Percentiles rank a stretch among this genome's conserved stretches.
These are phyloP conservation scores for Sthenelais limicola DNA, from an alignment of 2,888 invertebrate genomes.

Conservation along the genomic window DNA sequence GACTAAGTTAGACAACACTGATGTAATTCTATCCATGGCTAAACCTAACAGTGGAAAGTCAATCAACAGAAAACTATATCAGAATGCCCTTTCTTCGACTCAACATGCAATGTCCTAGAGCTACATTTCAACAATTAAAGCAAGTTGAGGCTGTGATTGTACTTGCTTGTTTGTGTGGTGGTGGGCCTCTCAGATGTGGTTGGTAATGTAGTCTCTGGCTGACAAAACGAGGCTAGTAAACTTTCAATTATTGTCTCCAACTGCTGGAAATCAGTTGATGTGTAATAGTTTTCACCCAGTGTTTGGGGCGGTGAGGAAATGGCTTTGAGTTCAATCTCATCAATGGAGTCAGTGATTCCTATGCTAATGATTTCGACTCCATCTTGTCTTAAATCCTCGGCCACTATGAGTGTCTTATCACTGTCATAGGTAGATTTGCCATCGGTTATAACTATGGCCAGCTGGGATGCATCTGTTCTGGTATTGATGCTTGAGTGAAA, in stretches of 20 bases:
- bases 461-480: constrained; percentile 10
- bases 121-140: too few relatives aligned
- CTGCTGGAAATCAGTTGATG: constrained; percentile 13
- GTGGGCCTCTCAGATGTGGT: too few relatives aligned
- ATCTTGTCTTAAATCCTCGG: neutral
- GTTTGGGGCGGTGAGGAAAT: constrained; percentile 35
- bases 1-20: too few relatives aligned
- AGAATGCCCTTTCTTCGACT: too few relatives aligned
- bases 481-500: constrained; percentile 15
- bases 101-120: too few relatives aligned
- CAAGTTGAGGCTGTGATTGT: too few relatives aligned
- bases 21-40: too few relatives aligned
- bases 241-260: neutral
- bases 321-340: constrained; percentile 27
- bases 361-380: constrained; percentile 30
- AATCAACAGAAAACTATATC: too few relatives aligned
- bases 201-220: neutral
- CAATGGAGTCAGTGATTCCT: constrained; percentile 31
- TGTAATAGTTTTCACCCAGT: neutral
- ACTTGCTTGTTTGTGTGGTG: constrained; percentile 5
- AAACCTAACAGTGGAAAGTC: too few relatives aligned
- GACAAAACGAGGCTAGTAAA: neutral
- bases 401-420: constrained; percentile 17
- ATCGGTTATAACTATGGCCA: constrained; percentile 39
- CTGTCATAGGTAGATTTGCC: constrained; percentile 34